Base-by-base conservation (phyloP, 1,140 invertebrate genomes). In the Neodiprion virginianus region DNA sequence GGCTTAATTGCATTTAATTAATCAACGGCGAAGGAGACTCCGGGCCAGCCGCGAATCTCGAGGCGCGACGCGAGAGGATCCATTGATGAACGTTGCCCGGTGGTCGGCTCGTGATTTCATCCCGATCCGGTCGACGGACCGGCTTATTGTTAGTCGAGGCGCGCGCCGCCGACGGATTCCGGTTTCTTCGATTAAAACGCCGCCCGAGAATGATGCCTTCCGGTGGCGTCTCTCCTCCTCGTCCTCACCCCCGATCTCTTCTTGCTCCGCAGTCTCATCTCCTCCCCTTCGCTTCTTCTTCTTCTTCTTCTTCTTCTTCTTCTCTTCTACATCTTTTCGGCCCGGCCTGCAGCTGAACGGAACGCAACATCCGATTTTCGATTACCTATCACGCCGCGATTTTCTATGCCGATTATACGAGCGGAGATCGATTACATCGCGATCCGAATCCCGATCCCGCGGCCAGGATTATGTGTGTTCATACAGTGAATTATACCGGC, bases 121-220 rank as follows among this genome's bases (percentile, higher is more conserved):
- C 28, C 28, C 28, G 28, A 40, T 40, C 28, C 28, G 28, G 28
- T 40, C 28, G 28, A 40, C 28, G 28, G 28, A 40, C 28, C 28
- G 71, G 77, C 77, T 81, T 78, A 81, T 84, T 81, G 77, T 79
- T 74, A 81, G 77, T 80, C 78, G 75, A 48, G 69, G 40, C 67
- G 40, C 67, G 67, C 67, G 67, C 21, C 67, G 17, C 65, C 9
- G 40, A 28, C 14, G 77, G 79, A 83, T 85, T 83, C 80, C 77
- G 77, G 74, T 83, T 84, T 82, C 76, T 79, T 71, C 71, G 72
- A 82, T 80, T 80, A 79, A 78, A 82, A 77, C 72, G 78, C 69
- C 67, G 75, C 72, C 21, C 40, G 66, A 74, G 80, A 84, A 84
- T 84, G 79, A 82, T 80, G 79, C 83, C 85, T 85, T 85, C 83